phyloP scores from a whole-genome alignment of 2,113 vertebrate species.

The Phycodurus eques region DNA sequence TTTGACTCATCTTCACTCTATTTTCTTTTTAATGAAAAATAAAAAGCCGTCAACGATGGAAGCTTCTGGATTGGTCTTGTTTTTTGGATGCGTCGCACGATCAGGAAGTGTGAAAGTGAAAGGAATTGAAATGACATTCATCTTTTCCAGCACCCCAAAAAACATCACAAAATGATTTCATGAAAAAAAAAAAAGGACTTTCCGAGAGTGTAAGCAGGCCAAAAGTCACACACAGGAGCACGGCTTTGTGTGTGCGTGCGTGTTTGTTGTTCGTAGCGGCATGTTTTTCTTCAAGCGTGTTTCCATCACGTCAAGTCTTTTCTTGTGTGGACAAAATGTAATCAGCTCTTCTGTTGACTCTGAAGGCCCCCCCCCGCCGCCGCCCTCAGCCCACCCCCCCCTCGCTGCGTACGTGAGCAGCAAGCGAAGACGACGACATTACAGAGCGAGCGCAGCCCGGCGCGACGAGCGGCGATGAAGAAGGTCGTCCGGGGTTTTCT shows the following conservation, averaged over 20 bases:
- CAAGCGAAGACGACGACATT: not conserved
- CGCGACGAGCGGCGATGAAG: not conserved
- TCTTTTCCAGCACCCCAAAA: no score
- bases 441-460: not conserved
- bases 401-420: not conserved
- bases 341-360: constrained; percentile 10
- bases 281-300: not conserved
- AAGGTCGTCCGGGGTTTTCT: not conserved
- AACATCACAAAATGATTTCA: no score
- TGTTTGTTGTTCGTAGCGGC: no score
- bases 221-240: no score
- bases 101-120: no score
- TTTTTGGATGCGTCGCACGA: not conserved
- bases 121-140: no score
- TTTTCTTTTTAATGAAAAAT: constrained; percentile 22
- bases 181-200: no score
- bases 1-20: not conserved
- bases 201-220: no score
- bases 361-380: not conserved
- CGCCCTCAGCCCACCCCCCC: not conserved
- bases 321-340: constrained; percentile 9
- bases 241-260: no score
- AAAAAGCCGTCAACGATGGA: constrained; percentile 14
- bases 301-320: constrained; percentile 4
- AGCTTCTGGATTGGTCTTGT: not conserved